Evolutionary conservation across 1,140 invertebrate species (phyloP).

Genomic region (Trachelipus rathkii): DNA sequence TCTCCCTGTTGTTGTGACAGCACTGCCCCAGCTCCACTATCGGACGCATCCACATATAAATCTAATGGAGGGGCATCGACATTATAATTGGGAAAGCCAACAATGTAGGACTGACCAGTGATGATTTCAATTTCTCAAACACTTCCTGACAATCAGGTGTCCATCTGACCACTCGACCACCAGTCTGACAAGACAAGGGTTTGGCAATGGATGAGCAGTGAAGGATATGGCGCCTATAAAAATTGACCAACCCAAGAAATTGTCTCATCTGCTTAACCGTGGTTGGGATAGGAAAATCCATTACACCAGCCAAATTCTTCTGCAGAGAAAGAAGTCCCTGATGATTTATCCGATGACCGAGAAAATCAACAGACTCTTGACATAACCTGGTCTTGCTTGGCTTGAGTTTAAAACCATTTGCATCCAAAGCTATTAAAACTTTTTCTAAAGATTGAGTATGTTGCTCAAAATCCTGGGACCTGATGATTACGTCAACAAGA

Average conservation of each 20-base stretch:
- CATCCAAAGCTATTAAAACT: too few species aligned
- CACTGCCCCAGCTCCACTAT: not conserved
- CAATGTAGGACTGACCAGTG: not conserved
- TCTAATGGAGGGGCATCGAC: not conserved
- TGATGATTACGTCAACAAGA: too few species aligned
- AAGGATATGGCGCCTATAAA: not conserved
- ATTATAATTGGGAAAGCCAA: not conserved
- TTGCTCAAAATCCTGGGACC: too few species aligned
- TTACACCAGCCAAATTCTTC: too few species aligned
- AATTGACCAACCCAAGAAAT: not conserved
- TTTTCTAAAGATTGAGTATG: too few species aligned
- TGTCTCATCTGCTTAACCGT: not conserved
- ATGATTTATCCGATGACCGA: too few species aligned
- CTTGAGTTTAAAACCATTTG: too few species aligned
- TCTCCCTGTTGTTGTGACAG: not conserved
- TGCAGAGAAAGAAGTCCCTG: too few species aligned
- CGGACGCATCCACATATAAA: conserved; percentile 1
- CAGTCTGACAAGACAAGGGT: not conserved
- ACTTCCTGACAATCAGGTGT: not conserved
- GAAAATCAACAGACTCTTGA: too few species aligned
- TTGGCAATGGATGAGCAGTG: not conserved
- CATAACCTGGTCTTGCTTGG: too few species aligned
- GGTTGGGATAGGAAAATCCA: too few species aligned
- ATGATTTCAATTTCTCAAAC: not conserved
- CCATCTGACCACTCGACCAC: not conserved